These are phyloP conservation scores for Boloria selene DNA, from an alignment of 2,888 invertebrate genomes.

Conservation along the genomic window DNA sequence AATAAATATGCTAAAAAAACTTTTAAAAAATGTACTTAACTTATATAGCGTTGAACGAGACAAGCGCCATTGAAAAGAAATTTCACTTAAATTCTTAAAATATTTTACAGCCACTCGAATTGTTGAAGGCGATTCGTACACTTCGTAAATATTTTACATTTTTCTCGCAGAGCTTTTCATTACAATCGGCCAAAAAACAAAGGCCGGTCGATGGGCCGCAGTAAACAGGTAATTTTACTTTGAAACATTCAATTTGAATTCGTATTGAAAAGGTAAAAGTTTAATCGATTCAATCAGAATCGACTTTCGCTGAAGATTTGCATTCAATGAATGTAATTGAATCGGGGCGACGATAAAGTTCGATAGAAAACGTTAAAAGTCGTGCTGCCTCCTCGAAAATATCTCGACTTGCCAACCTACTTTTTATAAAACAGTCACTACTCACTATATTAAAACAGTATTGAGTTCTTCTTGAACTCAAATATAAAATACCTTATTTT, in stretches of 20 bases:
- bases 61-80: slow-evolving; percentile 55
- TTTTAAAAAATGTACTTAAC: no score
- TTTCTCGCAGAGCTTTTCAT: slow-evolving; percentile 24
- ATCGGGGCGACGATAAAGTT: slow-evolving; percentile 41
- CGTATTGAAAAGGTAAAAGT: slow-evolving; percentile 39
- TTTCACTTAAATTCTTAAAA: slow-evolving; percentile 57
- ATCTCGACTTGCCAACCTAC: slow-evolving; percentile 21
- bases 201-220: slow-evolving; percentile 41
- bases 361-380: slow-evolving; percentile 33
- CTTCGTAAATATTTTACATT: slow-evolving; percentile 47
- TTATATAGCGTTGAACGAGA: slow-evolving; percentile 24
- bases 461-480: not conserved
- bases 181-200: slow-evolving; percentile 45
- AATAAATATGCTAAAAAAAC: no score
- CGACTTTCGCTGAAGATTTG: slow-evolving; percentile 49
- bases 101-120: slow-evolving; percentile 53
- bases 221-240: slow-evolving; percentile 39
- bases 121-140: slow-evolving; percentile 50
- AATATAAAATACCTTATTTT: no score
- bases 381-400: slow-evolving; percentile 19
- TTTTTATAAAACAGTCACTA: slow-evolving; percentile 11
- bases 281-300: slow-evolving; percentile 40
- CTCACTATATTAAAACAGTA: not conserved
- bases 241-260: slow-evolving; percentile 28
- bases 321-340: slow-evolving; percentile 54